Evolutionary conservation across 2,888 invertebrate species (phyloP).

Genomic region (Epistrophe grossulariae): DNA sequence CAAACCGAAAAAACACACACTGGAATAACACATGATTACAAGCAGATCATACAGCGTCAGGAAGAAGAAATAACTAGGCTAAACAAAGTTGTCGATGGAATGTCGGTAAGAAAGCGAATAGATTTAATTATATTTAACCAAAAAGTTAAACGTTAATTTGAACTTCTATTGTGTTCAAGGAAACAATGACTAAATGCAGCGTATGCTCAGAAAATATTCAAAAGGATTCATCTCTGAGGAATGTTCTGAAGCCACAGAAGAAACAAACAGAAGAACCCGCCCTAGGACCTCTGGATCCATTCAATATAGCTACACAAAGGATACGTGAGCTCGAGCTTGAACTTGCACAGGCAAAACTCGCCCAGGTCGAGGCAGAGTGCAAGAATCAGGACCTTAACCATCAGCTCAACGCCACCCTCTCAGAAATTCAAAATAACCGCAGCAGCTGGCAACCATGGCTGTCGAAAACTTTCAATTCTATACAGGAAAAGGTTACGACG

Average conservation of each 20-base stretch:
- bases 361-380: conserved; percentile 98
- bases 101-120: conserved; percentile 86
- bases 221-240: conserved; percentile 73
- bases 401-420: conserved; percentile 92
- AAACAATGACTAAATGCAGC: conserved; percentile 85
- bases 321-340: conserved; percentile 97
- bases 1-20: conserved; percentile 90
- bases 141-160: conserved; percentile 3
- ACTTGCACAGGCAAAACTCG: conserved; percentile 97
- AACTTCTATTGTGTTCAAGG: conserved; percentile 80
- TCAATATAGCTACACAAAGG: conserved; percentile 84
- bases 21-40: conserved; percentile 95
- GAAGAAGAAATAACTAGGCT: conserved; percentile 91
- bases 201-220: conserved; percentile 82
- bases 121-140: neutral
- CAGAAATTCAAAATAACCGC: conserved; percentile 87
- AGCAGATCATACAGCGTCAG: conserved; percentile 94
- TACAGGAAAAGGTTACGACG: conserved; percentile 83
- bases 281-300: conserved; percentile 82
- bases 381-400: conserved; percentile 97
- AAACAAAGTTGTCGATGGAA: conserved; percentile 85
- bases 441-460: conserved; percentile 95
- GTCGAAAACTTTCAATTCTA: conserved; percentile 91
- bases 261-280: conserved; percentile 79
- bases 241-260: conserved; percentile 49